Evolutionary conservation across 2,888 invertebrate genomes (phyloP), one percentile per base, ranked within the genome.

Genomic region (Pristionchus japonicus): DNA sequence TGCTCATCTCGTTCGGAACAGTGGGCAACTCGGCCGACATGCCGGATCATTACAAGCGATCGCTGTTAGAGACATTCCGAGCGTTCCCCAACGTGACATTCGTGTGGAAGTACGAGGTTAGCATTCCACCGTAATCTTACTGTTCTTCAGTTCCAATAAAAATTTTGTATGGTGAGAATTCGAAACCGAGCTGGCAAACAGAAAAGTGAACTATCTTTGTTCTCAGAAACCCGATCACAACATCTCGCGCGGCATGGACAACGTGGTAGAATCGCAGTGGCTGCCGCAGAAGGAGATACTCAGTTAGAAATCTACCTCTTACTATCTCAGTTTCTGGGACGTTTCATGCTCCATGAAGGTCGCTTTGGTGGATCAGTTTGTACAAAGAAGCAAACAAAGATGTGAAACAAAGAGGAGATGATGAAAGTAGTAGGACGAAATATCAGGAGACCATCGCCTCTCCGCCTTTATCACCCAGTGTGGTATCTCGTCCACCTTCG

Each of bases 381-480:
- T n/a, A n/a, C n/a, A n/a, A n/a, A n/a, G n/a, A n/a, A n/a, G n/a
- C n/a, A n/a, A n/a, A n/a, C n/a, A n/a, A n/a, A n/a, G n/a, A n/a
- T n/a, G n/a, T n/a, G n/a, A n/a, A n/a, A n/a, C n/a, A n/a, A n/a
- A n/a, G n/a, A n/a, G n/a, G n/a, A n/a, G n/a, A n/a, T n/a, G n/a
- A n/a, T n/a, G n/a, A n/a, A n/a, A n/a, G n/a, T n/a, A n/a, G n/a
- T n/a, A n/a, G n/a, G n/a, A n/a, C n/a, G n/a, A n/a, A n/a, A n/a
- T n/a, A 84, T n/a, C 83, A 87, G 91, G 88, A 31, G 90, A 91
- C 84, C 40, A 84, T 13, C 84, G 91, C 17, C 84, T 91, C 23
- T 88, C 88, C 57, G 87, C 89, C 0, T 91, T 91, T 49, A 34
- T 91, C n/a, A 91, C 91, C 27, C 91, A 91, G 64, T 90, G 91